Evolutionary conservation across 1,140 invertebrate species (phyloP).

Genomic region (Ericerus pela): DNA sequence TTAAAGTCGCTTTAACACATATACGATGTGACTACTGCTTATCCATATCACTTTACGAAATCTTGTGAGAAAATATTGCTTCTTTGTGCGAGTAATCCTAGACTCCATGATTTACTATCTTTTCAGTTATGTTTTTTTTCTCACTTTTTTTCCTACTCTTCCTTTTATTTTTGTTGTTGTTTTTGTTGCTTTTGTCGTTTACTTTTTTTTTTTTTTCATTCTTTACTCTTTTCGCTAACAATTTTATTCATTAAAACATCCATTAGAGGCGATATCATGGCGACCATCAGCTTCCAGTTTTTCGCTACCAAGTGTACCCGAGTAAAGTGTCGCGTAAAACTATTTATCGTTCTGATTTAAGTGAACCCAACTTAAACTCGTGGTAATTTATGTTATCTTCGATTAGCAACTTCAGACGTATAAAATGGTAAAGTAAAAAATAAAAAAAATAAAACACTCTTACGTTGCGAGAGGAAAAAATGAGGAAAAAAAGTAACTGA

Average conservation of each 20-base stretch:
- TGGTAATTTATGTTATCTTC: conserved; percentile 8
- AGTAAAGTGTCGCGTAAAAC: too few species aligned
- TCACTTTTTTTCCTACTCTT: background rate
- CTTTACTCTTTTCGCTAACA: conserved; percentile 10
- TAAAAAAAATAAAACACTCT: too few species aligned
- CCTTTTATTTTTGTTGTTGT: background rate
- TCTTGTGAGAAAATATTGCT: conserved; percentile 11
- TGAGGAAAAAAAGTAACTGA: too few species aligned
- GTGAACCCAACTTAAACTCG: background rate
- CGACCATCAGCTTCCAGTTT: conserved; percentile 8
- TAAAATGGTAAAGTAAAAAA: too few species aligned
- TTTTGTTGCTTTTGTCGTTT: background rate
- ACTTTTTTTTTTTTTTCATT: too few species aligned
- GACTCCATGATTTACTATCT: conserved; percentile 11
- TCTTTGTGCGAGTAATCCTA: conserved; percentile 2
- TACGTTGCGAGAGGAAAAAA: too few species aligned
- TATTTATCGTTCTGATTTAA: conserved; percentile 9
- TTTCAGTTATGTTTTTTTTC: background rate
- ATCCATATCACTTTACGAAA: conserved; percentile 10
- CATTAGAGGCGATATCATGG: conserved; percentile 8
- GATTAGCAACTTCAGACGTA: too few species aligned
- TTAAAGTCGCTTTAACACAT: conserved; percentile 11
- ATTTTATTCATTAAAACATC: conserved; percentile 12
- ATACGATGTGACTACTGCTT: conserved; percentile 11
- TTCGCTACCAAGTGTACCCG: background rate